phyloP scores from a whole-genome alignment of 2,888 invertebrate species.

The Drosophila monieri region DNA sequence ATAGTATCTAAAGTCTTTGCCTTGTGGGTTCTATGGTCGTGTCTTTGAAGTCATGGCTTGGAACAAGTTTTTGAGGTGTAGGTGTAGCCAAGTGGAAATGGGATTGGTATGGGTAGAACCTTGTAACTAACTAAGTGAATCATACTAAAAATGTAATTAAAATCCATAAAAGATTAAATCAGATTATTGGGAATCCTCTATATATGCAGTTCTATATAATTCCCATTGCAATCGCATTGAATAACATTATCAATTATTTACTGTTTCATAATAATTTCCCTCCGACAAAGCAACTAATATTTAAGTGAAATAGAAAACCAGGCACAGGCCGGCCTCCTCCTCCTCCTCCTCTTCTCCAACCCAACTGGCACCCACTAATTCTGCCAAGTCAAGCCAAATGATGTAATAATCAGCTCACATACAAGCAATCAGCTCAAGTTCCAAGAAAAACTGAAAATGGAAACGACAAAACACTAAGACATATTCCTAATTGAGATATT shows the following conservation, averaged over 20 bases:
- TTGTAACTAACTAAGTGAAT: not conserved
- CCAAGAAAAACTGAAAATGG: constrained; percentile 28
- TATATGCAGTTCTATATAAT: constrained; percentile 7
- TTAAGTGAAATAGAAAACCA: constrained; percentile 7
- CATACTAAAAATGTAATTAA: not conserved
- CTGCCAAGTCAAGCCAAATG: constrained; percentile 48
- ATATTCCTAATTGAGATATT: constrained; percentile 44
- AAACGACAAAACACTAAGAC: constrained; percentile 43
- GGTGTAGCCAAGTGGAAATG: constrained; percentile 16
- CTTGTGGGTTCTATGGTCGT: constrained; percentile 20
- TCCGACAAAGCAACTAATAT: constrained; percentile 6
- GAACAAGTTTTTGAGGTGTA: constrained; percentile 17
- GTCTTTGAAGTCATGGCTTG: constrained; percentile 17
- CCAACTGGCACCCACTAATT: constrained; percentile 34
- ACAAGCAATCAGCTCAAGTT: constrained; percentile 9
- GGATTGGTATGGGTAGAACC: no score
- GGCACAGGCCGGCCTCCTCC: not conserved
- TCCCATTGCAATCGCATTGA: constrained; percentile 10
- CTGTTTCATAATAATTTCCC: constrained; percentile 24
- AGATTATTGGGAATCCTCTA: not conserved
- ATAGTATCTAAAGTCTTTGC: constrained; percentile 7
- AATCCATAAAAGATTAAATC: not conserved
- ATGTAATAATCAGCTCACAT: constrained; percentile 52
- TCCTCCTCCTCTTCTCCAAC: not conserved
- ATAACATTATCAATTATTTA: constrained; percentile 27